A percentile compares a stretch with the other conserved stretches of the same genome.
phyloP scores from a whole-genome alignment of 2,888 invertebrate genomes.

The Tetranychus truncatus region DNA sequence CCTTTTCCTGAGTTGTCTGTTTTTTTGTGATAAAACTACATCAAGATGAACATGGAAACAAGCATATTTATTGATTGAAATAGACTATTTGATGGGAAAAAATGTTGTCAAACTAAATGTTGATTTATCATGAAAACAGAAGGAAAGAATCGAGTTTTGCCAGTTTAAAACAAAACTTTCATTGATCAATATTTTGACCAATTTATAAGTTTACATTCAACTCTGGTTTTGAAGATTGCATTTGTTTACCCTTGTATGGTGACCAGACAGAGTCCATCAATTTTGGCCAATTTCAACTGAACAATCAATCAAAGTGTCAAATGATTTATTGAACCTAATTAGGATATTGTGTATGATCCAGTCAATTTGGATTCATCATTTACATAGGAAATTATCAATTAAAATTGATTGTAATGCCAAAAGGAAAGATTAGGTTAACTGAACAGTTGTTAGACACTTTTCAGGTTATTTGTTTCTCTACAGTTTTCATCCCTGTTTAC shows the following conservation, averaged over 20 bases:
- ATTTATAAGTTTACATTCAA: not conserved
- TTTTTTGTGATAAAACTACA: too few species aligned
- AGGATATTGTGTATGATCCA: not conserved
- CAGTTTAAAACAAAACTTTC: not conserved
- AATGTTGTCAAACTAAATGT: conserved; percentile 32
- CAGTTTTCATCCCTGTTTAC: too few species aligned
- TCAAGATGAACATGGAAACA: too few species aligned
- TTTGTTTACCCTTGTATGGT: not conserved
- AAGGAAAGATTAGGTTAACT: too few species aligned
- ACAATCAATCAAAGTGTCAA: not conserved
- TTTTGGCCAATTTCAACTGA: not conserved
- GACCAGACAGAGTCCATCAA: not conserved
- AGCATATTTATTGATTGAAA: too few species aligned
- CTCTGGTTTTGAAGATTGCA: not conserved
- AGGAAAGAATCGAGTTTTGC: not conserved
- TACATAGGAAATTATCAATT: not conserved
- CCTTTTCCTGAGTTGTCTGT: too few species aligned
- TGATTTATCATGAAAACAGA: not conserved
- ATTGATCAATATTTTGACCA: not conserved
- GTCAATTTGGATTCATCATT: not conserved
- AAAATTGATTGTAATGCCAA: not conserved
- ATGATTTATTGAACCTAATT: not conserved
- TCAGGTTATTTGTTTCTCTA: too few species aligned
- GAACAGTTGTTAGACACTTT: too few species aligned
- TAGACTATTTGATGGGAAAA: too few species aligned